Conservation (phyloP, 2,888 invertebrate genomes). For the Cephus rjabovi region DNA sequence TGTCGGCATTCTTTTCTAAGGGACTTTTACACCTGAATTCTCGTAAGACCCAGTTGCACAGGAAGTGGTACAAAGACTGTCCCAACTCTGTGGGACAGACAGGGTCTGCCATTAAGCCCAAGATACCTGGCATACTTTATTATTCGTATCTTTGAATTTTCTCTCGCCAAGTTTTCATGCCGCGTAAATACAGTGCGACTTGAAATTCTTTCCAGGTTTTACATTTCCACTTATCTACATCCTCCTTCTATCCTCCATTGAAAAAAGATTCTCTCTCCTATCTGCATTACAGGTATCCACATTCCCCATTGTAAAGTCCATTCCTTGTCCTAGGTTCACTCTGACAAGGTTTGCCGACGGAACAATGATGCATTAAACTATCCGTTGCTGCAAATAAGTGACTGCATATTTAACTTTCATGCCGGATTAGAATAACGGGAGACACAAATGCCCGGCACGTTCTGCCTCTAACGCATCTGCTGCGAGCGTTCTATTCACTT, state of each 20-base stretch:
- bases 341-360: not conserved
- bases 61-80: not conserved
- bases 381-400: not conserved
- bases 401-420: conserved; percentile 37
- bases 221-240: not conserved
- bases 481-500: conserved; percentile 3
- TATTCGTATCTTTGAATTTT: not conserved
- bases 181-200: not conserved
- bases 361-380: not conserved
- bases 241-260: not conserved
- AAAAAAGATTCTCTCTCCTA: not conserved
- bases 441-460: conserved; percentile 44
- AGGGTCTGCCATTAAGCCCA: not conserved
- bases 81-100: not conserved
- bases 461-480: conserved; percentile 21
- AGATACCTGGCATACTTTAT: not conserved
- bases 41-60: not conserved
- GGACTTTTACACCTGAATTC: not conserved
- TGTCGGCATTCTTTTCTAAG: too few species aligned
- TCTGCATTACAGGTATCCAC: not conserved
- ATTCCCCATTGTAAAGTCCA: not conserved
- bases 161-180: not conserved
- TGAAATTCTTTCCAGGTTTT: not conserved
- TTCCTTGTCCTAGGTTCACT: not conserved
- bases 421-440: conserved; percentile 55